These are phyloP conservation scores for Proterorhinus semilunaris DNA, from an alignment of 2,113 vertebrate species.

Conservation along the genomic window DNA sequence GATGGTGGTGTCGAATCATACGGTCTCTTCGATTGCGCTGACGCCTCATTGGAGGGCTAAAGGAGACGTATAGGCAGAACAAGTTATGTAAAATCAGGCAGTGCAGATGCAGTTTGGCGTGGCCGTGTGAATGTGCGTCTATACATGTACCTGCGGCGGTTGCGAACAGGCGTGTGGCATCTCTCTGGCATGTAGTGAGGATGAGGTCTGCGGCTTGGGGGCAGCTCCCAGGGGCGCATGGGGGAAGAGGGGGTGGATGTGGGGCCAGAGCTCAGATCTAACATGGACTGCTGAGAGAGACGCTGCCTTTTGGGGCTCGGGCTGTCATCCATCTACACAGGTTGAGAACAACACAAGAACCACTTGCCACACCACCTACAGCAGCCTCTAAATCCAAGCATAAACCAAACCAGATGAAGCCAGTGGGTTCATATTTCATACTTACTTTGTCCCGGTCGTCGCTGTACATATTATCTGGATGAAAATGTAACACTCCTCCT, in stretches of 20 bases:
- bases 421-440: conserved; percentile 38
- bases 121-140: neutral
- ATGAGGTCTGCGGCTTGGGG: conserved; percentile 90
- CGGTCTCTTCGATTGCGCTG: conserved; percentile 93
- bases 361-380: neutral
- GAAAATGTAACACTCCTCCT: conserved; percentile 72
- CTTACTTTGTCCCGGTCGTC: conserved; percentile 77
- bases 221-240: conserved; percentile 98
- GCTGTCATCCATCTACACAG: conserved; percentile 89
- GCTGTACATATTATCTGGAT: conserved; percentile 69
- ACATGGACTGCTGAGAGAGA: conserved; percentile 91
- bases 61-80: neutral
- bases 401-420: conserved; percentile 33
- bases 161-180: conserved; percentile 94
- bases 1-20: conserved; percentile 86
- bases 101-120: neutral
- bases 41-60: conserved; percentile 92
- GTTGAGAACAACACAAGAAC: neutral
- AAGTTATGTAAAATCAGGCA: neutral
- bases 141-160: conserved; percentile 86
- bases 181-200: conserved; percentile 94
- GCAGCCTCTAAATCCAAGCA: conserved; percentile 4
- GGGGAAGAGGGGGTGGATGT: conserved; percentile 92
- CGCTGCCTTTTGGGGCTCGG: conserved; percentile 96
- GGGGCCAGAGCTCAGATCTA: conserved; percentile 86